These are phyloP conservation scores for Cyprinodon tularosa DNA, from an alignment of 2,113 vertebrate genomes.

Conservation along the genomic window DNA sequence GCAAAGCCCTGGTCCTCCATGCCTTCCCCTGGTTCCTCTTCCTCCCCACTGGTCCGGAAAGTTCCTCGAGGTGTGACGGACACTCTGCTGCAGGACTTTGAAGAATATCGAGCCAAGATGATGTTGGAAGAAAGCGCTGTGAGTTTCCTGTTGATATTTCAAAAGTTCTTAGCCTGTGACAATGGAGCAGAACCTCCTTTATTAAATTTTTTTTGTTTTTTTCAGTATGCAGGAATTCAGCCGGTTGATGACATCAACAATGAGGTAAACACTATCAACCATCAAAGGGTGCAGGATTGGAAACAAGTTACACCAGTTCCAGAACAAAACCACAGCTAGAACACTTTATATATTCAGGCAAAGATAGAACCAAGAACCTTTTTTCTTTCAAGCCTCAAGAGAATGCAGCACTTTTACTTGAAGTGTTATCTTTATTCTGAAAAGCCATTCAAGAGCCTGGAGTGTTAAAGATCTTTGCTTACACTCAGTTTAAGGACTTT, in stretches of 20 bases:
- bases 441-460: neutral
- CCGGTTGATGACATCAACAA: constrained; percentile 84
- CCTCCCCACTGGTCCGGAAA: accelerated
- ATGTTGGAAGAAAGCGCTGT: constrained; percentile 74
- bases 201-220: neutral
- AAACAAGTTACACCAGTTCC: neutral
- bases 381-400: too few relatives aligned
- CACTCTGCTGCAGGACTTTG: constrained; percentile 72
- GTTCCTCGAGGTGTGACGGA: constrained; percentile 65
- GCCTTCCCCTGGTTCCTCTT: neutral
- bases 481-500: too few relatives aligned
- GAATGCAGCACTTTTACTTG: neutral
- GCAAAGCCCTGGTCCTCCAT: constrained; percentile 64
- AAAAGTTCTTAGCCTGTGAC: neutral
- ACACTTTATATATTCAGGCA: neutral
- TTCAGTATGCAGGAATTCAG: constrained; percentile 88
- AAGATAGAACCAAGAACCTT: too few relatives aligned
- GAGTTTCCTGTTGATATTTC: constrained; percentile 41
- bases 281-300: neutral
- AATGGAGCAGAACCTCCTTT: neutral
- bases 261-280: constrained; percentile 73
- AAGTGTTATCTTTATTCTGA: neutral
- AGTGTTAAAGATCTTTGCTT: neutral
- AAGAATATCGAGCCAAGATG: constrained; percentile 56
- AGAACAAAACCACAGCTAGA: neutral